phyloP scores from a whole-genome alignment of 2,888 invertebrate species.

The Biston betularia region DNA sequence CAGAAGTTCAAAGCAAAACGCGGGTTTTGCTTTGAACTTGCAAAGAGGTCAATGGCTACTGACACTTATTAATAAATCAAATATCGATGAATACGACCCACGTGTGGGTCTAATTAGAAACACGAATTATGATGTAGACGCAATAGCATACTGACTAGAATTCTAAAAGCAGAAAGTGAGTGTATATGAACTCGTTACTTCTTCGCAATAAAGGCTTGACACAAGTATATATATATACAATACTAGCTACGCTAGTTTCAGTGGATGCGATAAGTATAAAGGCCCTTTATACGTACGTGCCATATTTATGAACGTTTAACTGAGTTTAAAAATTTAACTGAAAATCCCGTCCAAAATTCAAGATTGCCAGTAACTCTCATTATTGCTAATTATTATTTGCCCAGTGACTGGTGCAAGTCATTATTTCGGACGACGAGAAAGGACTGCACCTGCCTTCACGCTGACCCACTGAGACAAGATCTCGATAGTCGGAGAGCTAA shows the following conservation, averaged over 20 bases:
- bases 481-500: slow-evolving; percentile 24
- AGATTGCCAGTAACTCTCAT: slow-evolving; percentile 21
- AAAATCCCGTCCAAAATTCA: neutral
- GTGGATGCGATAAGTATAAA: no score
- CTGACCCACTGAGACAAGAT: slow-evolving; percentile 51
- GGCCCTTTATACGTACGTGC: no score
- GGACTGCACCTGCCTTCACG: slow-evolving; percentile 41
- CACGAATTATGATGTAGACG: neutral
- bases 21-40: neutral
- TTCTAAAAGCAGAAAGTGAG: no score
- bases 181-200: no score
- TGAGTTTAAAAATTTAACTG: neutral
- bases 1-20: slow-evolving; percentile 5
- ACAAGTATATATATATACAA: no score
- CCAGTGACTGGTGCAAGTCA: slow-evolving; percentile 23
- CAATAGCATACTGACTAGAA: neutral
- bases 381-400: slow-evolving; percentile 27
- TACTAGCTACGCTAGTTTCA: no score
- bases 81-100: slow-evolving; percentile 4
- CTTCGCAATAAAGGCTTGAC: no score
- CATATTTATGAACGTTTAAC: no score
- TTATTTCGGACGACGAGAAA: slow-evolving; percentile 36
- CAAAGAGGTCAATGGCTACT: slow-evolving; percentile 10
- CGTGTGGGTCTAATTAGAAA: neutral
- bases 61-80: slow-evolving; percentile 3